These are phyloP conservation scores for Urosaurus nigricauda DNA, from an alignment of 2,797 vertebrate species.

Conservation along the genomic window DNA sequence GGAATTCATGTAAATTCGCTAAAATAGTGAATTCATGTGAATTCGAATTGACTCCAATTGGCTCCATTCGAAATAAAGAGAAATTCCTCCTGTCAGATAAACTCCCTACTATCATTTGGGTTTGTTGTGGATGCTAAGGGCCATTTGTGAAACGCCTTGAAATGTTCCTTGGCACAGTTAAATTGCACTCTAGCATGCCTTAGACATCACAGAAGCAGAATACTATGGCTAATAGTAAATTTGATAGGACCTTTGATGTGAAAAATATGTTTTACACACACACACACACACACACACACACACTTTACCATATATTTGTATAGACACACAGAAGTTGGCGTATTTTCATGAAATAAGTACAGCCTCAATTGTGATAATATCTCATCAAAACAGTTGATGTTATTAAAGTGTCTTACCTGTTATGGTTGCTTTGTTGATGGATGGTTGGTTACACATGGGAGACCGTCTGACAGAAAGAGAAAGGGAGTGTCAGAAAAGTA, in stretches of 20 bases:
- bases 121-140: background rate
- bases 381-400: conserved; percentile 1
- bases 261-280: background rate
- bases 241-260: background rate
- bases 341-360: background rate
- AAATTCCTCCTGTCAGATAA: too few species aligned
- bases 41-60: too few species aligned
- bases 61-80: too few species aligned
- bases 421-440: conserved; percentile 96
- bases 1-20: too few species aligned
- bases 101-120: background rate
- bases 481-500: conserved; percentile 55
- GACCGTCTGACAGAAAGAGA: conserved; percentile 87
- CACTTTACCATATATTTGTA: background rate
- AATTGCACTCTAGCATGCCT: background rate
- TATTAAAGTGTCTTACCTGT: conserved; percentile 86
- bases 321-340: background rate
- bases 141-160: too few species aligned
- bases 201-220: background rate
- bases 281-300: background rate
- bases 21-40: too few species aligned
- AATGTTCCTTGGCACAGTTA: background rate
- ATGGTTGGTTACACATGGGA: conserved; percentile 97
- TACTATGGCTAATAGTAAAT: background rate
- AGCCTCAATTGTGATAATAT: background rate